These are phyloP conservation scores for Calyptommatus sinebrachiatus DNA, from an alignment of 2,113 vertebrate genomes.

Conservation along the genomic window DNA sequence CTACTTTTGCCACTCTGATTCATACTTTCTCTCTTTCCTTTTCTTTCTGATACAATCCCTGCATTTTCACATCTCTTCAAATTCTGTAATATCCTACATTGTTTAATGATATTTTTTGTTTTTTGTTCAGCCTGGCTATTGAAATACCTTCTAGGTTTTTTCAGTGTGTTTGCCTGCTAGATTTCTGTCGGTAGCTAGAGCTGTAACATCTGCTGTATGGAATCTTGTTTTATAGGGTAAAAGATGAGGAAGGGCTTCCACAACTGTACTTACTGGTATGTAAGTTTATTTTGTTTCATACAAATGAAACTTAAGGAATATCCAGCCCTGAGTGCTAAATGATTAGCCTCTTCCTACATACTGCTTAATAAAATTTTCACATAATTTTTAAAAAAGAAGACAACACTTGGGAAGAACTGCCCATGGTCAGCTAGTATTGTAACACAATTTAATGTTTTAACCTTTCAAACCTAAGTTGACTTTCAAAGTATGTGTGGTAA, in stretches of 20 bases:
- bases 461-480: not conserved
- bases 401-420: not conserved
- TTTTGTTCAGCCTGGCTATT: slow-evolving; percentile 56
- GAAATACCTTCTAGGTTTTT: slow-evolving; percentile 56
- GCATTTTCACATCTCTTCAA: slow-evolving; percentile 60
- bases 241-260: slow-evolving; percentile 70
- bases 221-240: slow-evolving; percentile 71
- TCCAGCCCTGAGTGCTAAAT: slow-evolving; percentile 11
- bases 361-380: slow-evolving; percentile 2
- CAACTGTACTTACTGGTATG: slow-evolving; percentile 69
- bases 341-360: slow-evolving; percentile 15
- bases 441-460: slow-evolving; percentile 12
- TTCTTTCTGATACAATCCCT: slow-evolving; percentile 61
- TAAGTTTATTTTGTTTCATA: slow-evolving; percentile 70
- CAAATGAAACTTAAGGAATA: slow-evolving; percentile 32
- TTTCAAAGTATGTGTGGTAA: slow-evolving; percentile 13
- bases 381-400: not conserved
- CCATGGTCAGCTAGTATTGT: not conserved
- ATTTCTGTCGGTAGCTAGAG: slow-evolving; percentile 63
- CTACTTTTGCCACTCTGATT: slow-evolving; percentile 66
- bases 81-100: slow-evolving; percentile 51
- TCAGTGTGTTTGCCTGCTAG: slow-evolving; percentile 69
- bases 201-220: slow-evolving; percentile 70
- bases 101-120: not conserved
- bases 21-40: slow-evolving; percentile 53